phyloP scores from a whole-genome alignment of 2,113 vertebrate species.

The Atherinomorus stipes region DNA sequence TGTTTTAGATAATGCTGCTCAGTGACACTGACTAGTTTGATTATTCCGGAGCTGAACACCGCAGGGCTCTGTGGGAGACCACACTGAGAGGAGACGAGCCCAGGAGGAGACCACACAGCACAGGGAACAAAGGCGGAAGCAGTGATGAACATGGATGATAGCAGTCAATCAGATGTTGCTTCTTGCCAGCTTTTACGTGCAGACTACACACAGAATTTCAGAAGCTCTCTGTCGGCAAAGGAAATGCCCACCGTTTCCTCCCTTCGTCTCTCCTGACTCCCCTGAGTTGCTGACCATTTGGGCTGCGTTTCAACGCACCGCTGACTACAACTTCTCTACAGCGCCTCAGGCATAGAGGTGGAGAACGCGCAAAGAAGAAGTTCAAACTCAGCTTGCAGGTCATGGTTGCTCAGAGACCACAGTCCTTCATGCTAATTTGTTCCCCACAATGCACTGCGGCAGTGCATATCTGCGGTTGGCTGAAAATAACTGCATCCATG shows the following conservation, averaged over 20 bases:
- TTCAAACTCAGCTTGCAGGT: conserved; percentile 67
- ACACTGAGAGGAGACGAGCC: conserved; percentile 58
- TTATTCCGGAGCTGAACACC: conserved; percentile 68
- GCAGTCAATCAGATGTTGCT: conserved; percentile 62
- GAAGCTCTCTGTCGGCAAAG: conserved; percentile 50
- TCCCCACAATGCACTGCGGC: conserved; percentile 68
- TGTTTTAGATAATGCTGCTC: conserved; percentile 78
- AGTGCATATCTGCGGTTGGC: conserved; percentile 51
- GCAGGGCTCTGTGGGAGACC: conserved; percentile 57
- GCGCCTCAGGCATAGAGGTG: conserved; percentile 68
- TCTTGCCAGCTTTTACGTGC: conserved; percentile 35
- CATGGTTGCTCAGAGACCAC: conserved; percentile 75
- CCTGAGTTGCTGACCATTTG: conserved; percentile 67
- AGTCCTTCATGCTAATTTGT: conserved; percentile 75
- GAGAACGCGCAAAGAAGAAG: conserved; percentile 49
- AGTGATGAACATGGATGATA: conserved; percentile 55
- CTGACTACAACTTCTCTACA: conserved; percentile 77
- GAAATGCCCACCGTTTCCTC: conserved; percentile 64
- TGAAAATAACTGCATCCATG: neutral
- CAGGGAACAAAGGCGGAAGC: conserved; percentile 45
- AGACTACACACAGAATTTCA: conserved; percentile 38
- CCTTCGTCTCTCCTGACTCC: conserved; percentile 33
- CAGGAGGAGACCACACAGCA: conserved; percentile 36
- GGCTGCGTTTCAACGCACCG: conserved; percentile 75
- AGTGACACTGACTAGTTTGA: conserved; percentile 76